These are phyloP conservation scores for Vulpes vulpes DNA, from an alignment of 2,113 vertebrate genomes.

Conservation along the genomic window DNA sequence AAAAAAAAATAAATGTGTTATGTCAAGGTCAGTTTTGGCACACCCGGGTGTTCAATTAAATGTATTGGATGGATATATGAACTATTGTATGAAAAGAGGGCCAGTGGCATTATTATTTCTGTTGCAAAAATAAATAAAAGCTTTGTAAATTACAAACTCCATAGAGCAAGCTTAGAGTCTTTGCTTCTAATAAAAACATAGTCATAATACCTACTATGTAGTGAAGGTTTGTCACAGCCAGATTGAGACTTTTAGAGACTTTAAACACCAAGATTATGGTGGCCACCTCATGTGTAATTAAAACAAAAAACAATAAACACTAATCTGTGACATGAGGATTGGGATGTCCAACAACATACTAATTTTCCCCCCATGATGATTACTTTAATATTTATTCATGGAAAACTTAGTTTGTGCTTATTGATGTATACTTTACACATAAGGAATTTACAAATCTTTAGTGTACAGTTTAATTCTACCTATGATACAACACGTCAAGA, in stretches of 20 bases:
- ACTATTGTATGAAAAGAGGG: not conserved
- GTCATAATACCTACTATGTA: not conserved
- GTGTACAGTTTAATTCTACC: not conserved
- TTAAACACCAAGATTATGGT: not conserved
- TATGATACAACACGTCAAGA: not conserved
- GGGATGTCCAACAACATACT: not conserved
- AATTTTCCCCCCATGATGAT: not conserved
- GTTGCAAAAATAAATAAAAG: not conserved
- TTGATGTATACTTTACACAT: not conserved
- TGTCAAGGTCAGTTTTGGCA: not conserved
- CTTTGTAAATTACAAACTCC: not conserved
- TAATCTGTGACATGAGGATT: not conserved
- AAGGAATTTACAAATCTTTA: not conserved
- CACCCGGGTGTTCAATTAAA: not conserved
- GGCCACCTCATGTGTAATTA: not conserved
- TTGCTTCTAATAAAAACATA: conserved; percentile 27
- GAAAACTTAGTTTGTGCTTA: not conserved
- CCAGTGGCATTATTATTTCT: not conserved
- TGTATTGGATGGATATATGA: not conserved
- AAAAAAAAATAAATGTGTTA: not conserved
- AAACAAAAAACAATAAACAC: not conserved
- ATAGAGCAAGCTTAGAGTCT: not conserved
- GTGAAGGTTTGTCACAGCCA: not conserved
- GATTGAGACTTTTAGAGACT: conserved; percentile 10
- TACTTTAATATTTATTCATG: not conserved